Conservation (phyloP, 2,797 vertebrate genomes). For the Sebastes baramenuke region DNA sequence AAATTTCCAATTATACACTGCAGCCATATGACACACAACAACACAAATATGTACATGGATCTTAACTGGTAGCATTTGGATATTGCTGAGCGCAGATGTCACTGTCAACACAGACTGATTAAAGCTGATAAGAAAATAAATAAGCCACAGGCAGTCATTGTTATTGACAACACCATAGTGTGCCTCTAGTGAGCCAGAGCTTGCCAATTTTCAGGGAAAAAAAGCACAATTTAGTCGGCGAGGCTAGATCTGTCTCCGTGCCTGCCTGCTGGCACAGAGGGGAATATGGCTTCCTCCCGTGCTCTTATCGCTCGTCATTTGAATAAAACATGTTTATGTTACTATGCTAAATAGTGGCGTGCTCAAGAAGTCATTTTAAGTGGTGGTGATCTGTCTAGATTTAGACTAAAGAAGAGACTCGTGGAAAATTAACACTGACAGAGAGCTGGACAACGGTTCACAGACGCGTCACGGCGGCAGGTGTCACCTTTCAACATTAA, state of each 20-base stretch:
- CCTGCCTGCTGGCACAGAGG: conserved; percentile 67
- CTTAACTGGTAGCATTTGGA: conserved; percentile 70
- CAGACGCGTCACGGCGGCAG: conserved; percentile 9
- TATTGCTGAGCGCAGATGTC: conserved; percentile 79
- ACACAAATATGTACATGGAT: conserved; percentile 63
- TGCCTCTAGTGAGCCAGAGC: conserved; percentile 70
- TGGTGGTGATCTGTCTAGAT: conserved; percentile 49
- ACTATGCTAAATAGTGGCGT: conserved; percentile 48
- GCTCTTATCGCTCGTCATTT: conserved; percentile 59
- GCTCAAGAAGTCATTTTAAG: conserved; percentile 54
- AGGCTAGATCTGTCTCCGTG: conserved; percentile 61
- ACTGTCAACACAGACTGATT: conserved; percentile 81
- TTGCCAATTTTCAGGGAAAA: conserved; percentile 67
- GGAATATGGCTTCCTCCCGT: conserved; percentile 58
- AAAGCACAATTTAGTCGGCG: conserved; percentile 68
- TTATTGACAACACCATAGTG: conserved; percentile 79
- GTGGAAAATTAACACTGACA: conserved; percentile 26
- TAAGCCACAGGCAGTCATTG: conserved; percentile 77
- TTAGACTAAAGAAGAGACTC: conserved; percentile 34
- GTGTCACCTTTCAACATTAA: conserved; percentile 39
- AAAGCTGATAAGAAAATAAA: conserved; percentile 81
- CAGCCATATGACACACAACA: conserved; percentile 59
- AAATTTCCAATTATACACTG: conserved; percentile 46
- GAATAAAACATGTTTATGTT: conserved; percentile 69
- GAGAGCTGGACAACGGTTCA: conserved; percentile 9